A percentile compares a stretch with the other conserved stretches of the same genome.
Conservation (phyloP, 2,888 invertebrate genomes). For the Phalangium opilio region DNA sequence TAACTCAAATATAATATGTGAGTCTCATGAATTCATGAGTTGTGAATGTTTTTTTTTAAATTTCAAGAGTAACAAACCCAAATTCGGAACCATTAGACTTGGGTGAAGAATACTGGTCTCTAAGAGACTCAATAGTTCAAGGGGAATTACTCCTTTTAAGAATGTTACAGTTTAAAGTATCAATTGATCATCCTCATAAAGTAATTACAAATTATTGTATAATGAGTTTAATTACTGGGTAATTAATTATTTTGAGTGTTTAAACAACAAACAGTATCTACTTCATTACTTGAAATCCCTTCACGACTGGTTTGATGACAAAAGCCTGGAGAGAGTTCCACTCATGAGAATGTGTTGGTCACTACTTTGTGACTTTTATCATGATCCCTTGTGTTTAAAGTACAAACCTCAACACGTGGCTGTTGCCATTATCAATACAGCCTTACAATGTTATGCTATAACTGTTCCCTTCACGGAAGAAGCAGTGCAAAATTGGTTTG, state of each 20-base stretch:
- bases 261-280: not conserved
- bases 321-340: constrained; percentile 57
- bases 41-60: too few relatives aligned
- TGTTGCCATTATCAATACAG: constrained; percentile 66
- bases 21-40: too few relatives aligned
- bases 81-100: constrained; percentile 57
- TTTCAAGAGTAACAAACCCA: not conserved
- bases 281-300: not conserved
- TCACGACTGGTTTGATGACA: constrained; percentile 50
- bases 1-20: too few relatives aligned
- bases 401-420: constrained; percentile 72
- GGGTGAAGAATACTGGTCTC: constrained; percentile 77
- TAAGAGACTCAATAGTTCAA: constrained; percentile 80
- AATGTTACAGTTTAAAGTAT: constrained; percentile 58
- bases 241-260: too few relatives aligned
- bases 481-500: constrained; percentile 61
- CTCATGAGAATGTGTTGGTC: constrained; percentile 40
- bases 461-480: constrained; percentile 65
- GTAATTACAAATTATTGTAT: too few relatives aligned
- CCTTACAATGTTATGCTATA: constrained; percentile 67
- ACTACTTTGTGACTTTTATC: constrained; percentile 63
- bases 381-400: constrained; percentile 59
- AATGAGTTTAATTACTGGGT: too few relatives aligned
- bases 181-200: constrained; percentile 58
- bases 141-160: constrained; percentile 76